Conservation (phyloP, 2,797 vertebrate species). For the Galago senegalensis region DNA sequence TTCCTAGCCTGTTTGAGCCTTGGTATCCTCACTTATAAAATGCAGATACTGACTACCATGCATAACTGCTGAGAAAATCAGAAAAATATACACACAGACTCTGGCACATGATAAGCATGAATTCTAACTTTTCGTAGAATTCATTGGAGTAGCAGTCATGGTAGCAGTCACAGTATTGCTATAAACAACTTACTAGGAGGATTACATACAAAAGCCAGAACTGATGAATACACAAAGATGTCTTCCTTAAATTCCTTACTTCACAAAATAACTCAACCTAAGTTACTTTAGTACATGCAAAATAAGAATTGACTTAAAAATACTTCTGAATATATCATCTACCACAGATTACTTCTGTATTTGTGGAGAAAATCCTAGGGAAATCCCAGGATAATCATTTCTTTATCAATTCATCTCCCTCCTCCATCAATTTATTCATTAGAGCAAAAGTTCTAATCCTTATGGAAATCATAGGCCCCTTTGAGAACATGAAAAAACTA, state of each 20-base stretch:
- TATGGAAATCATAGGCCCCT: background rate
- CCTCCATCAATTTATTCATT: background rate
- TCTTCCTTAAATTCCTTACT: slow-evolving; percentile 22
- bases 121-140: background rate
- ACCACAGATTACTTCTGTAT: background rate
- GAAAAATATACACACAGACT: background rate
- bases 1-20: background rate
- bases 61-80: slow-evolving; percentile 15
- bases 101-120: background rate
- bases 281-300: background rate
- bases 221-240: background rate
- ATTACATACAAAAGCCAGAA: background rate
- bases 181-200: background rate
- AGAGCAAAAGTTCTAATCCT: background rate
- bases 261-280: background rate
- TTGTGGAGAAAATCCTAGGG: background rate
- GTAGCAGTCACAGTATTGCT: background rate
- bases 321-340: background rate
- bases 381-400: background rate
- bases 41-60: background rate
- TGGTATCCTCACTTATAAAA: slow-evolving; percentile 15
- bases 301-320: background rate
- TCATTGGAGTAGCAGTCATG: background rate
- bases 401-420: background rate
- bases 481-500: background rate